A percentile compares a stretch with the other conserved stretches of the same genome.
Conservation (phyloP, 2,113 vertebrate species). For the Orycteropus afer region DNA sequence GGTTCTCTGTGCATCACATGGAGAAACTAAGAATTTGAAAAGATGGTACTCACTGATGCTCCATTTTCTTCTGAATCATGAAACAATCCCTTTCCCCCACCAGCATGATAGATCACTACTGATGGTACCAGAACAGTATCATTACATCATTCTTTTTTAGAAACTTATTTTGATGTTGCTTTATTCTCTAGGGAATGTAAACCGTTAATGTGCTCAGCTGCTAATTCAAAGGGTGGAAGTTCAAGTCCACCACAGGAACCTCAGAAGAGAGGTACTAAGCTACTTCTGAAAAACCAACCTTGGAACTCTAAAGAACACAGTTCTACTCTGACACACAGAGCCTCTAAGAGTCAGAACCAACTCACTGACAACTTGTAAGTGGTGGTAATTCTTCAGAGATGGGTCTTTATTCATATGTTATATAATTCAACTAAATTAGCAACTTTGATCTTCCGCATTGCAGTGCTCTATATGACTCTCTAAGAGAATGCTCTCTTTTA, state of each 20-base stretch:
- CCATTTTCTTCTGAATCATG: background rate
- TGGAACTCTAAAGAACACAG: background rate
- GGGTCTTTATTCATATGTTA: background rate
- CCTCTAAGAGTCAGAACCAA: background rate
- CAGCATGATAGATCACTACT: background rate
- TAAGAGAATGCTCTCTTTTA: background rate
- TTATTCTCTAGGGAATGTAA: conserved; percentile 13
- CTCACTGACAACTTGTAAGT: background rate
- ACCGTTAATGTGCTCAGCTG: background rate
- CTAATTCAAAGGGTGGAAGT: background rate
- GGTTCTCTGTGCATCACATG: fast-evolving
- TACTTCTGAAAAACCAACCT: background rate
- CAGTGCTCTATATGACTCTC: background rate
- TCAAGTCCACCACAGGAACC: background rate
- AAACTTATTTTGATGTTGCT: conserved; percentile 12
- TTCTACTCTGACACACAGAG: background rate
- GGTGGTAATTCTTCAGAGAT: background rate
- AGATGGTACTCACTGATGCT: background rate
- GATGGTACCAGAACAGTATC: background rate
- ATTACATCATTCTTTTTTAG: background rate
- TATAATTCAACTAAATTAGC: background rate
- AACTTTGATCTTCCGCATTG: background rate
- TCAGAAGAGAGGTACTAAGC: background rate
- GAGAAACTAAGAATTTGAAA: background rate
- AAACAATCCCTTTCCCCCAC: background rate